phyloP scores from a whole-genome alignment of 2,113 vertebrate genomes.

The Pongo pygmaeus region DNA sequence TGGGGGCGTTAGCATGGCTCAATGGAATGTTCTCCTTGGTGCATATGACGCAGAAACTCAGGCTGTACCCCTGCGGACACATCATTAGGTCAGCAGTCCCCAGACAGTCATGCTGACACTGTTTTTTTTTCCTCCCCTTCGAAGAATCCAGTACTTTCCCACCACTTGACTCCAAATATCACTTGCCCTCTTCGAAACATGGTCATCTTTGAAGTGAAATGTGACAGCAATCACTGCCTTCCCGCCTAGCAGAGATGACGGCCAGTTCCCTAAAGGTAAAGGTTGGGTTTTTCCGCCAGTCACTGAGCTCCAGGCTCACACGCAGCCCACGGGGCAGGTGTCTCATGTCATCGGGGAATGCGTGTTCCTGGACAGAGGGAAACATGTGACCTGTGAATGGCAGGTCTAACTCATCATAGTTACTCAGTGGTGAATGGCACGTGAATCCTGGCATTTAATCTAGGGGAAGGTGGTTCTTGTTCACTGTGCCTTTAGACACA shows the following conservation, averaged over 20 bases:
- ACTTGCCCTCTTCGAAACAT: background rate
- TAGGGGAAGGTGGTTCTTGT: background rate
- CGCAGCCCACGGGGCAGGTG: background rate
- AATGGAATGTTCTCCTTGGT: accelerated
- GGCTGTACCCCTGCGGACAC: background rate
- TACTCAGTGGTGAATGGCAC: background rate
- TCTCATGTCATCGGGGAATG: accelerated
- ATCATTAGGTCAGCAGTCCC: background rate
- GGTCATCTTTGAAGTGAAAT: conserved; percentile 10
- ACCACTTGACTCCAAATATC: background rate
- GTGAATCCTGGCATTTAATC: background rate
- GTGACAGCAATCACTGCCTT: background rate
- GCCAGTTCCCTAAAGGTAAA: conserved; percentile 68
- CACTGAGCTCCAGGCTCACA: accelerated
- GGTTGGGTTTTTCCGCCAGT: background rate
- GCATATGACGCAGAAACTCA: background rate
- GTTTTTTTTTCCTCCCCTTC: background rate
- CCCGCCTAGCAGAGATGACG: background rate
- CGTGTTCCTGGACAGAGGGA: background rate
- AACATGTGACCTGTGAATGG: accelerated
- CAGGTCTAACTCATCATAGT: accelerated
- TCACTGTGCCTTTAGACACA: background rate
- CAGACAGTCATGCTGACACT: background rate
- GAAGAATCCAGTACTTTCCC: conserved; percentile 71
- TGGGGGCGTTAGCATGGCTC: too few relatives aligned